These are phyloP conservation scores for Amphiduros pacificus DNA, from an alignment of 2,888 invertebrate genomes.

Conservation along the genomic window DNA sequence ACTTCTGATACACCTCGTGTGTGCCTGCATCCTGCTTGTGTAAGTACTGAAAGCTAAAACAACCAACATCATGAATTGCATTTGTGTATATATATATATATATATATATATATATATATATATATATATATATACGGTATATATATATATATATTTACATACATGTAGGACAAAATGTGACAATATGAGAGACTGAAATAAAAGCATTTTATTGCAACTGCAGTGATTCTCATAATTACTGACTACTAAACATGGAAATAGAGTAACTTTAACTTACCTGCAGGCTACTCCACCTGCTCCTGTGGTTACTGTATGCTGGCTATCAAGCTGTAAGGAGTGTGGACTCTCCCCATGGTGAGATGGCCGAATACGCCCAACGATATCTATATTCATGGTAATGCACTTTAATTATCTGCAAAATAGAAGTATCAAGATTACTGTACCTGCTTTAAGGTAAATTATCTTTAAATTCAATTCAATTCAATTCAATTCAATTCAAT, in stretches of 20 bases:
- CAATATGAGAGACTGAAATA: no score
- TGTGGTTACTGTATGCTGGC: constrained; percentile 39
- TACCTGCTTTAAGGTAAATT: no score
- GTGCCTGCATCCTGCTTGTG: constrained; percentile 41
- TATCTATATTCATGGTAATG: constrained; percentile 47
- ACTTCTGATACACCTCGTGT: constrained; percentile 43
- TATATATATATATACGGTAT: neutral
- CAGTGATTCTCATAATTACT: neutral
- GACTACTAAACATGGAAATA: neutral
- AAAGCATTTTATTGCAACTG: neutral
- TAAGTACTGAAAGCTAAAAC: constrained; percentile 43
- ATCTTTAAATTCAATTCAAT: no score
- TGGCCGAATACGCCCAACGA: constrained; percentile 48
- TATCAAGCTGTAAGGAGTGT: constrained; percentile 38
- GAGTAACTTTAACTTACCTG: constrained; percentile 33
- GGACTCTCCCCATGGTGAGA: constrained; percentile 41
- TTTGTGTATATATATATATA: neutral
- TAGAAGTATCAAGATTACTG: no score
- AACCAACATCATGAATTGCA: neutral
- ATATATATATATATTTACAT: neutral
- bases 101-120: neutral
- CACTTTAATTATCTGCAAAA: no score
- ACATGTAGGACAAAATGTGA: neutral
- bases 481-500: no score
- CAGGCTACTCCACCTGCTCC: constrained; percentile 42